These are phyloP conservation scores for Cyphomyrus plagiostoma DNA, from an alignment of 2,113 vertebrate species.

Conservation along the genomic window DNA sequence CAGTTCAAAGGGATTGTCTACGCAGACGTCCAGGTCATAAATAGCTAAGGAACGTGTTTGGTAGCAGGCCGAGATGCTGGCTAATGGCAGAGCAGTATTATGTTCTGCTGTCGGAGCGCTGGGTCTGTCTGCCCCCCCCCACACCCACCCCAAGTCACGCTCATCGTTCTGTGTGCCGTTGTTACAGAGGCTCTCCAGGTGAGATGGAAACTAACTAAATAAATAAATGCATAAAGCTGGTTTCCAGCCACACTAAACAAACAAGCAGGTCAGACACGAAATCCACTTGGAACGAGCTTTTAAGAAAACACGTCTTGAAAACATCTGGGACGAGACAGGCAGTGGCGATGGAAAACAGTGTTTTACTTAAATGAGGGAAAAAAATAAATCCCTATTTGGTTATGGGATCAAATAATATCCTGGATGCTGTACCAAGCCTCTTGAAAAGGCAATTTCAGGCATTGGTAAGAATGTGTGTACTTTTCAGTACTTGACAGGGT, in stretches of 20 bases:
- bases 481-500: neutral
- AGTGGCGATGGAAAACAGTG: slow-evolving; percentile 18
- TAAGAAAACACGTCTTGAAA: slow-evolving; percentile 18
- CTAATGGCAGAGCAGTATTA: neutral
- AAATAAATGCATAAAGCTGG: neutral
- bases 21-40: neutral
- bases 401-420: neutral
- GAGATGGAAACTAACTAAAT: neutral
- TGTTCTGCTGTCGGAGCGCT: neutral
- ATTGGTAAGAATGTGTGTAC: neutral
- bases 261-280: slow-evolving; percentile 19
- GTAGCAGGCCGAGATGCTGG: too few species aligned
- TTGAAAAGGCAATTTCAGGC: neutral
- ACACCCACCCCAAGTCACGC: neutral
- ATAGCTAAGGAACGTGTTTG: neutral
- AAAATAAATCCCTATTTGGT: slow-evolving; percentile 17
- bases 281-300: slow-evolving; percentile 16
- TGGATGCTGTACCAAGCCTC: neutral
- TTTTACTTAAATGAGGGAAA: slow-evolving; percentile 7
- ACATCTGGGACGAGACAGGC: slow-evolving; percentile 18
- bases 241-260: slow-evolving; percentile 24
- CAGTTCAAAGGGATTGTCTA: neutral
- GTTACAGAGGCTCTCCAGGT: slow-evolving; percentile 7
- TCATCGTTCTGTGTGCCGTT: neutral
- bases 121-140: neutral